A percentile compares a stretch with the other conserved stretches of the same genome.
phyloP scores from a whole-genome alignment of 2,113 vertebrate species.

The Lophotis ruficrista region DNA sequence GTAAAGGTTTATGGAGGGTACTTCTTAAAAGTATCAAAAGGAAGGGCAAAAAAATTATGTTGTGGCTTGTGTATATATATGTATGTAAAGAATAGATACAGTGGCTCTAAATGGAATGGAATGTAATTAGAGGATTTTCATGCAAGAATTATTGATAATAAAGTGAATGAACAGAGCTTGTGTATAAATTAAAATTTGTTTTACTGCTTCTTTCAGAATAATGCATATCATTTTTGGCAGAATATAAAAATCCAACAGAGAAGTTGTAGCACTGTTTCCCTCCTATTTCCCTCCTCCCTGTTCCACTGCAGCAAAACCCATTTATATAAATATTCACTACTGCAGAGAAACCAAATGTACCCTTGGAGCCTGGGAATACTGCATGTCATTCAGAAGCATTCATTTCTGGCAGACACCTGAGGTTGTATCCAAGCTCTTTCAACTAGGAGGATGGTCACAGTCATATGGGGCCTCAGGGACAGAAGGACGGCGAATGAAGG shows the following conservation, averaged over 20 bases:
- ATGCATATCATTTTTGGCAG: background rate
- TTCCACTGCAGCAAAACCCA: background rate
- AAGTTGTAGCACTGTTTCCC: background rate
- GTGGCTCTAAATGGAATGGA: background rate
- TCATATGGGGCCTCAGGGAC: background rate
- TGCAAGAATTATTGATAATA: background rate
- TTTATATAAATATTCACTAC: constrained; percentile 18
- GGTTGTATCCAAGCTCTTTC: background rate
- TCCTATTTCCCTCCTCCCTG: background rate
- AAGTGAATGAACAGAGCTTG: background rate
- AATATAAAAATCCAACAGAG: background rate
- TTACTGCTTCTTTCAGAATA: background rate
- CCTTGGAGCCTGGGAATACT: background rate
- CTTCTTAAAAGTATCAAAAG: background rate
- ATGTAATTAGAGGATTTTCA: background rate
- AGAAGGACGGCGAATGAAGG: background rate
- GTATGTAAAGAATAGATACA: background rate
- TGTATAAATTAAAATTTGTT: background rate
- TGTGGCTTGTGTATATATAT: background rate
- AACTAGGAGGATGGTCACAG: background rate
- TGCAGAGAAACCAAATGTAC: background rate
- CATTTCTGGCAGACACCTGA: constrained; percentile 24
- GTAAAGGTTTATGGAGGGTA: background rate
- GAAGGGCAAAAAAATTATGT: background rate
- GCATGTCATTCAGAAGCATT: background rate